Base-by-base conservation (phyloP, 1,140 invertebrate species). In the Oppia nitens region DNA sequence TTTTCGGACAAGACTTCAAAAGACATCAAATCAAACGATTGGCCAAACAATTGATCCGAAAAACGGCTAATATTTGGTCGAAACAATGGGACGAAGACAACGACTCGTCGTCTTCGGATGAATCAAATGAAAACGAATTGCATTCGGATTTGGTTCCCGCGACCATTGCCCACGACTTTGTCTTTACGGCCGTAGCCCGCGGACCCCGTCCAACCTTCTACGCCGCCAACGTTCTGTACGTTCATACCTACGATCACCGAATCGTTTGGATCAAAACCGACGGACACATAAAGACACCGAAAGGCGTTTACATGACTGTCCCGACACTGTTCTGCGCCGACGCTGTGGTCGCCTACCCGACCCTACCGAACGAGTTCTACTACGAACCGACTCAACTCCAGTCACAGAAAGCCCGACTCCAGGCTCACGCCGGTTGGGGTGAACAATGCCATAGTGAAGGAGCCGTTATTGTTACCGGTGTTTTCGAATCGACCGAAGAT, bases 301-400 rank as follows among this genome's bases (percentile, higher is more conserved):
- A 23, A 11, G 60, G 60, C 9, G 28, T 61, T 24, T n/a, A 32
- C 47, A 1, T 23, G 29, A 12, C 62, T 3, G 26, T 24, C 17
- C 49, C 23, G 49, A 27, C 49, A 9, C 17, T 51, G 11, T 9
- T 61, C 25, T 61, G 60, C 21, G 62, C 57, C 29, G 60, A 61
- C 25, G 53, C 29, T 14, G 51, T 63, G 17, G 27, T 61, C 28
- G 11, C 57, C 11, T 61, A 57, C 48, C 60, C 60, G n/a, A 17
- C n/a, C 4, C 26, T 63, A 12, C 60, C 60, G 3, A 26, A 27
- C 24, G 60, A 61, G 21, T 61, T 61, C 59, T 61, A 62, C 45
- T 61, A 61, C 27, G 60, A 61, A 21, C 60, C 58, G 29, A 61
- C 61, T n/a, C 23, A 60, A 14, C 28, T n/a, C 11, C 57, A 60